Conservation (phyloP, 2,888 invertebrate genomes). For the Sarcophaga caerulescens region DNA sequence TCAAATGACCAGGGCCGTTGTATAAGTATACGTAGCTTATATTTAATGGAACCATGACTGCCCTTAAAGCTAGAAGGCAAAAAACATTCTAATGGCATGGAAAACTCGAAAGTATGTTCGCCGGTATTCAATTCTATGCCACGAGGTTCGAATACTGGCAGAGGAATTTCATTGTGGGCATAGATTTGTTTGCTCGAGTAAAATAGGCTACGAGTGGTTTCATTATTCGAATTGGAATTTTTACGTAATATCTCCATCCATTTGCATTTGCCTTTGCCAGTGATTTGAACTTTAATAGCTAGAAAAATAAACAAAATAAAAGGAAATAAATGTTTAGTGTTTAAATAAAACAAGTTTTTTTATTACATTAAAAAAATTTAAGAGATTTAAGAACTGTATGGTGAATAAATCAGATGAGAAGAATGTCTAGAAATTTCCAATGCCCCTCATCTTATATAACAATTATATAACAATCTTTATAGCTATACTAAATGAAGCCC, state of each 20-base stretch:
- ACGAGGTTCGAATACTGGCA: slow-evolving; percentile 78
- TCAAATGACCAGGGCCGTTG: slow-evolving; percentile 81
- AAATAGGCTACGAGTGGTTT: slow-evolving; percentile 77
- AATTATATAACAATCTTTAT: too few species aligned
- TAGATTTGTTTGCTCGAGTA: slow-evolving; percentile 80
- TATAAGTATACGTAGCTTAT: slow-evolving; percentile 79
- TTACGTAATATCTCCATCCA: slow-evolving; percentile 80
- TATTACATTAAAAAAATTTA: too few species aligned
- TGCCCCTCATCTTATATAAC: too few species aligned
- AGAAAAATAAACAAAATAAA: background rate
- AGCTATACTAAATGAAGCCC: too few species aligned
- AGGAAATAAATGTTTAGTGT: background rate
- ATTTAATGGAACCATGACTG: slow-evolving; percentile 79
- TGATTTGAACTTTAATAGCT: slow-evolving; percentile 79
- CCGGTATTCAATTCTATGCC: slow-evolving; percentile 78
- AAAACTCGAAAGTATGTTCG: slow-evolving; percentile 77
- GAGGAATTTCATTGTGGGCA: slow-evolving; percentile 76
- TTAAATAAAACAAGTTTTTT: too few species aligned
- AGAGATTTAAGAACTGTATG: background rate
- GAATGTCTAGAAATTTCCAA: too few species aligned
- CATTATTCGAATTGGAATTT: slow-evolving; percentile 76
- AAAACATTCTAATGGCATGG: slow-evolving; percentile 75
- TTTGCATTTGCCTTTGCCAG: slow-evolving; percentile 80
- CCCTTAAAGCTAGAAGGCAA: slow-evolving; percentile 80
- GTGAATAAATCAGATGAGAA: too few species aligned